Conservation (phyloP, 2,113 vertebrate species). For the Hemichromis elongatus region DNA sequence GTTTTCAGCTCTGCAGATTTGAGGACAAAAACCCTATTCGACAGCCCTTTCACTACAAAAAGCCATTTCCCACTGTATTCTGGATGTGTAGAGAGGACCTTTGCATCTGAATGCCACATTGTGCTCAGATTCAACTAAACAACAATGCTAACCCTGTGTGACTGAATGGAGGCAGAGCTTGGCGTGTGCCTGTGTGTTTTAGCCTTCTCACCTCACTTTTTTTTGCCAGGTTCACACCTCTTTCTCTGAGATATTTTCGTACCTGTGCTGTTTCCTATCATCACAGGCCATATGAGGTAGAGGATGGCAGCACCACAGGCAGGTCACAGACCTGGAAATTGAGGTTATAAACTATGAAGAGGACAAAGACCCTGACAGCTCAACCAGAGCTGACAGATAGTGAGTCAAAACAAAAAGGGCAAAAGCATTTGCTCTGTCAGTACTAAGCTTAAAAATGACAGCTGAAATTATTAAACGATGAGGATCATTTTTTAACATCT, state of each 20-base stretch:
- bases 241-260: slow-evolving; percentile 7
- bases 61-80: slow-evolving; percentile 35
- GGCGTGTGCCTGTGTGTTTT: slow-evolving; percentile 41
- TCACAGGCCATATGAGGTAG: background rate
- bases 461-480: background rate
- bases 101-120: slow-evolving; percentile 44
- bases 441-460: background rate
- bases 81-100: slow-evolving; percentile 11
- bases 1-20: background rate
- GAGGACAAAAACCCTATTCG: background rate
- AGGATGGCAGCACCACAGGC: background rate
- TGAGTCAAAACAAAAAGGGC: background rate
- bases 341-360: background rate
- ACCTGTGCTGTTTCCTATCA: background rate
- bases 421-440: background rate
- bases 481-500: background rate
- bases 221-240: slow-evolving; percentile 16
- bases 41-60: slow-evolving; percentile 9
- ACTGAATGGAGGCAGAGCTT: slow-evolving; percentile 38
- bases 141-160: slow-evolving; percentile 40
- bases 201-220: slow-evolving; percentile 6
- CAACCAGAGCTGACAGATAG: background rate
- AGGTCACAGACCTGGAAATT: background rate
- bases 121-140: slow-evolving; percentile 8
- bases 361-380: background rate